These are phyloP conservation scores for Anas bernieri DNA, from an alignment of 2,797 vertebrate species.

Conservation along the genomic window DNA sequence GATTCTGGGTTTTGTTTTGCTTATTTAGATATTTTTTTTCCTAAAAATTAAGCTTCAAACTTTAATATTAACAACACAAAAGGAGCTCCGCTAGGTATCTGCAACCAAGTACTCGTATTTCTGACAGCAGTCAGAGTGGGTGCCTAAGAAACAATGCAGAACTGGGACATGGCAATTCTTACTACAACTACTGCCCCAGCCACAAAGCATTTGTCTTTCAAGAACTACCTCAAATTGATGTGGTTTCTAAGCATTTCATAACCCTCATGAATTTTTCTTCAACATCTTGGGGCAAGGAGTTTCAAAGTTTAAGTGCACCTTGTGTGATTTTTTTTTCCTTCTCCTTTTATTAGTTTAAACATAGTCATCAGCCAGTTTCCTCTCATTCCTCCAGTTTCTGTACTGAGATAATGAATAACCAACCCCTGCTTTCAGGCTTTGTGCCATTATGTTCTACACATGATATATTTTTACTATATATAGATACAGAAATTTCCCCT, in stretches of 20 bases:
- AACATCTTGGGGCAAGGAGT: not conserved
- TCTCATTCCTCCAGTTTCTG: not conserved
- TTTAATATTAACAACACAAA: not conserved
- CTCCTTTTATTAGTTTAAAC: not conserved
- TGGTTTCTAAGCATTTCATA: not conserved
- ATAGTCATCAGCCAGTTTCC: no score
- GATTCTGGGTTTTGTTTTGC: not conserved
- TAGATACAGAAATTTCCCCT: not conserved
- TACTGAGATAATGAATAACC: not conserved
- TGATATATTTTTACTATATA: not conserved
- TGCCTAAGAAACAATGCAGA: not conserved
- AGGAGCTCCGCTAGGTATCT: not conserved
- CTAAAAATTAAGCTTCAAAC: not conserved
- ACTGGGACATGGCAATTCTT: not conserved
- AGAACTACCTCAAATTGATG: not conserved
- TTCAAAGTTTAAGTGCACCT: not conserved
- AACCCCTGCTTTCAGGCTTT: not conserved
- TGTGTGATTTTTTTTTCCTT: not conserved
- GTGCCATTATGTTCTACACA: not conserved
- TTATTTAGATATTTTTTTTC: not conserved
- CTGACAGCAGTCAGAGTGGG: not conserved
- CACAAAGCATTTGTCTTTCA: not conserved
- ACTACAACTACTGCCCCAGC: not conserved
- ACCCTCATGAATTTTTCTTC: not conserved
- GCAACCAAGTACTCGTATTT: not conserved